Conservation (phyloP, 2,113 vertebrate species). For the Isurus oxyrinchus region DNA sequence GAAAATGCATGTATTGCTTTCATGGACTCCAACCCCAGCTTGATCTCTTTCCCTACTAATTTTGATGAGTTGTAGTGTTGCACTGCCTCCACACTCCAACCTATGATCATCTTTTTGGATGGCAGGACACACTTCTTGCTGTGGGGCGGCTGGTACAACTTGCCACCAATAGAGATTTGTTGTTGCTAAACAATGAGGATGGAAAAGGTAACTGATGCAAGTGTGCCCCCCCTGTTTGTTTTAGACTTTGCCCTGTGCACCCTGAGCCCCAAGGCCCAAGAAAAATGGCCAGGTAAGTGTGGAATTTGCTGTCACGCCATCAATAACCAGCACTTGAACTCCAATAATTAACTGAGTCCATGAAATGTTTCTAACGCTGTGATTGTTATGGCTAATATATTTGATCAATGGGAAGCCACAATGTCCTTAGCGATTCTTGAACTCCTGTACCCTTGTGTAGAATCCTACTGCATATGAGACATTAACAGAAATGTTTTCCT, state of each 20-base stretch:
- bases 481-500: not conserved
- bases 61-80: not conserved
- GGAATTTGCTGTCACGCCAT: not conserved
- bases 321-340: not conserved
- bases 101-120: not conserved
- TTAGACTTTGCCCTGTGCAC: constrained; percentile 18
- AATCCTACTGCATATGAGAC: not conserved
- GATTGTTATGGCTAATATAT: not conserved
- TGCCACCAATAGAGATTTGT: not conserved
- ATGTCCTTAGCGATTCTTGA: not conserved
- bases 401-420: not conserved
- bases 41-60: not conserved
- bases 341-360: not conserved
- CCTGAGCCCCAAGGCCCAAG: not conserved
- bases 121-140: not conserved
- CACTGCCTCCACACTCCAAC: too few relatives aligned
- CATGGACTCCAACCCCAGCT: not conserved
- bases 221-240: constrained; percentile 15
- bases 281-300: constrained; percentile 26
- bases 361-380: not conserved
- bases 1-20: not conserved
- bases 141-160: not conserved
- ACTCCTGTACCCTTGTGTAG: not conserved
- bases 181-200: not conserved
- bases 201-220: constrained; percentile 11